Conservation (phyloP, 30 jellyfish, hydroid and myxozoan genomes). For the Aurelia sp. region DNA sequence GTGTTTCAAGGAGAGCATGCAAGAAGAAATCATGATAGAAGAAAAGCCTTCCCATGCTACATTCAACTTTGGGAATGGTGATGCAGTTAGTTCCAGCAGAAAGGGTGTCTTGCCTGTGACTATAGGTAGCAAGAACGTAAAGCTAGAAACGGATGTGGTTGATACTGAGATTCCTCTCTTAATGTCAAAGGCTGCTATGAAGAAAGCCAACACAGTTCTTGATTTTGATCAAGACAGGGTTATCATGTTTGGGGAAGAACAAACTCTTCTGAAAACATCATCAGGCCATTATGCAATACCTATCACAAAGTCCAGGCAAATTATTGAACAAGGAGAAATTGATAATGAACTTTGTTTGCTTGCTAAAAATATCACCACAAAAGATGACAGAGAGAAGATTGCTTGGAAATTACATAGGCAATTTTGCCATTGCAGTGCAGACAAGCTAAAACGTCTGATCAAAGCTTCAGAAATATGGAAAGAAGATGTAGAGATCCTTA, state of each 20-base stretch:
- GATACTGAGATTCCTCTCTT: constrained; percentile 54
- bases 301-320: constrained; percentile 16
- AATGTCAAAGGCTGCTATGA: constrained; percentile 49
- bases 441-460: constrained; percentile 1
- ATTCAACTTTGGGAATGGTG: constrained; percentile 63
- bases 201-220: constrained; percentile 29
- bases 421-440: constrained; percentile 41
- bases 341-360: constrained; percentile 19
- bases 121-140: constrained; percentile 11
- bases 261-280: constrained; percentile 8
- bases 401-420: constrained; percentile 20
- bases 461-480: constrained; percentile 11
- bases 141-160: constrained; percentile 53
- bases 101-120: constrained; percentile 33
- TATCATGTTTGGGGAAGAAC: constrained; percentile 38
- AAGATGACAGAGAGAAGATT: too few relatives aligned
- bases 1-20: too few relatives aligned
- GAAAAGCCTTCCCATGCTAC: constrained; percentile 54
- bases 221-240: constrained; percentile 44
- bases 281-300: constrained; percentile 56
- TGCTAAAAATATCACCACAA: too few relatives aligned
- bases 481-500: neutral
- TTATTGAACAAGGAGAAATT: constrained; percentile 19
- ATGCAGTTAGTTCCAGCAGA: constrained; percentile 2
- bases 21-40: neutral